These are phyloP conservation scores for Eupeodes corollae DNA, from an alignment of 1,140 invertebrate species.

Conservation along the genomic window DNA sequence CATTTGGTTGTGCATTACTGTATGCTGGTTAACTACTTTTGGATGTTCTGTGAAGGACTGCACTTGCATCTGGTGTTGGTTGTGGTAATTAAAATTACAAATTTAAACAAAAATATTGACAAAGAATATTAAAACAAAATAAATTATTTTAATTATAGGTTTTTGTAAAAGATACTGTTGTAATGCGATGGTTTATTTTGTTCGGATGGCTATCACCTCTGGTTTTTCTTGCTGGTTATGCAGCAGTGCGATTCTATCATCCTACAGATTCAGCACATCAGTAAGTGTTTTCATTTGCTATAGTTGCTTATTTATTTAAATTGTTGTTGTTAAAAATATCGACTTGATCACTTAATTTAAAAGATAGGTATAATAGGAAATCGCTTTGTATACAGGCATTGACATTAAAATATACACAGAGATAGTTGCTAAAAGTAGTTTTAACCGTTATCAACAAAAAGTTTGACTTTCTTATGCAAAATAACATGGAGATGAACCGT, in stretches of 20 bases:
- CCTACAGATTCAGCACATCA: conserved; percentile 31
- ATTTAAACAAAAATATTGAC: conserved; percentile 12
- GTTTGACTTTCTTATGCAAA: no score
- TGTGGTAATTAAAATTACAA: conserved; percentile 38
- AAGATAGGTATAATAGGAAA: no score
- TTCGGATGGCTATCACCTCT: conserved; percentile 69
- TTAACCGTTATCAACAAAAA: no score
- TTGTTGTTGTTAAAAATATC: no score
- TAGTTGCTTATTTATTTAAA: no score
- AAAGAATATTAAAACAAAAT: conserved; percentile 11
- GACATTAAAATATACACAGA: no score
- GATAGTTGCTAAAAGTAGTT: no score
- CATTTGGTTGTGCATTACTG: conserved; percentile 76
- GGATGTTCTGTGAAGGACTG: conserved; percentile 85
- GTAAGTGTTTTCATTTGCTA: no score
- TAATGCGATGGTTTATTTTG: conserved; percentile 61
- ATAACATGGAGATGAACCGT: no score
- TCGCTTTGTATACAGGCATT: no score
- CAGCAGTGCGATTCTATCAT: conserved; percentile 43
- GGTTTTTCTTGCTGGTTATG: conserved; percentile 51
- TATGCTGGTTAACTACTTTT: conserved; percentile 79
- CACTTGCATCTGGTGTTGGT: conserved; percentile 80
- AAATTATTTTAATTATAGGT: conserved; percentile 27
- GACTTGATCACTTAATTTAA: no score
- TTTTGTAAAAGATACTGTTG: conserved; percentile 45